Conservation (phyloP, 2,113 vertebrate genomes). For the Cervus canadensis region DNA sequence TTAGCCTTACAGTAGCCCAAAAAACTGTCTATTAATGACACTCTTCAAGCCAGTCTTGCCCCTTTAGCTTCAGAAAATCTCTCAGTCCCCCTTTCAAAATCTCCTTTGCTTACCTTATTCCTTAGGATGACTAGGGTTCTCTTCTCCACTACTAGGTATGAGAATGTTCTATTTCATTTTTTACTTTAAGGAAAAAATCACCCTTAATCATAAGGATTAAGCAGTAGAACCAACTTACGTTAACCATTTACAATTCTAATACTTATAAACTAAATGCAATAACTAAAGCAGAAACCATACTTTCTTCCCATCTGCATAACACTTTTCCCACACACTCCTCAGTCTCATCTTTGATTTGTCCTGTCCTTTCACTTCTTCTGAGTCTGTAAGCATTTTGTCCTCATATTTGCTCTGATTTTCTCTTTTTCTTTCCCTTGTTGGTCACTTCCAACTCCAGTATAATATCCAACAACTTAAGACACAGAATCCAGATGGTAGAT, state of each 20-base stretch:
- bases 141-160: neutral
- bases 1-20: neutral
- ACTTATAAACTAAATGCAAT: neutral
- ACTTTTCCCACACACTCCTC: neutral
- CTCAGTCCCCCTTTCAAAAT: neutral
- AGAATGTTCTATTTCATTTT: neutral
- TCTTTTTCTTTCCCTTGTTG: neutral
- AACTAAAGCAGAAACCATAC: neutral
- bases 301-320: neutral
- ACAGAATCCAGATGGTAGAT: neutral
- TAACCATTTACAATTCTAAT: neutral
- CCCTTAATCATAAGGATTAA: neutral
- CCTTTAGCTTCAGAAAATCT: constrained; percentile 19
- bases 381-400: neutral
- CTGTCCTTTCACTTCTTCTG: neutral
- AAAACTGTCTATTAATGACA: neutral
- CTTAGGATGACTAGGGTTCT: neutral
- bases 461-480: neutral
- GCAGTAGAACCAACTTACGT: neutral
- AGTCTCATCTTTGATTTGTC: neutral
- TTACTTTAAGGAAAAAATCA: neutral
- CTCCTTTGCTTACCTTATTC: neutral
- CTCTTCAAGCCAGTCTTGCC: neutral
- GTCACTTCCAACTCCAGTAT: neutral
- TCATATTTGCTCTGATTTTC: neutral